A percentile compares a stretch with the other conserved stretches of the same genome.
These are phyloP conservation scores for Copidosoma aretas DNA, from an alignment of 2,888 invertebrate genomes.

Conservation along the genomic window DNA sequence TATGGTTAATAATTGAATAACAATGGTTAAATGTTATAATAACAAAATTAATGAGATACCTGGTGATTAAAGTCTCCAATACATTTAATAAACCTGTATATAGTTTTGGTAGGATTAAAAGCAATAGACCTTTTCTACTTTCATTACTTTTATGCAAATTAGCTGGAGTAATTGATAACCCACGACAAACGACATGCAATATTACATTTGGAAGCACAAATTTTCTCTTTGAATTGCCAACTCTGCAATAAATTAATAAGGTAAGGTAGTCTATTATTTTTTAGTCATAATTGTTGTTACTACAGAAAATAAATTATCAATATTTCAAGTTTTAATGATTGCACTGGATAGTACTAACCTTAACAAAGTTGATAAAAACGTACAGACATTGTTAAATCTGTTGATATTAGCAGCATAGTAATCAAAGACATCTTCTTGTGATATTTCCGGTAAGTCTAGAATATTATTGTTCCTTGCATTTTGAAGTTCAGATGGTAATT, in stretches of 20 bases:
- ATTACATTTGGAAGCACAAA: constrained; percentile 52
- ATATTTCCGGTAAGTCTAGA: constrained; percentile 50
- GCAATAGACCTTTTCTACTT: constrained; percentile 48
- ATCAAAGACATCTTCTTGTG: constrained; percentile 49
- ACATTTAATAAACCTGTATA: constrained; percentile 42
- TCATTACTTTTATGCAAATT: constrained; percentile 47
- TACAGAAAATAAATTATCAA: neutral
- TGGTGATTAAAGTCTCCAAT: constrained; percentile 29
- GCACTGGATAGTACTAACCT: constrained; percentile 35
- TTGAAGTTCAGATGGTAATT: constrained; percentile 16
- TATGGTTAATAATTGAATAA: neutral
- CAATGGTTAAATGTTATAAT: constrained; percentile 24
- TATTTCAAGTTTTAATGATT: constrained; percentile 5
- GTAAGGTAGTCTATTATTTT: too few species aligned
- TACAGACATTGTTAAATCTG: constrained; percentile 55
- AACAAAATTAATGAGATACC: constrained; percentile 50
- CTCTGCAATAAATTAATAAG: constrained; percentile 27
- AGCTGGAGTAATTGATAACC: constrained; percentile 52
- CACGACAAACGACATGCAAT: constrained; percentile 52
- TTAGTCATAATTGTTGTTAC: neutral
- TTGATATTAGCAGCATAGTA: constrained; percentile 50
- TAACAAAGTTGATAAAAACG: constrained; percentile 50
- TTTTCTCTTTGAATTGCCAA: constrained; percentile 51
- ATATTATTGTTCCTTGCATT: constrained; percentile 30
- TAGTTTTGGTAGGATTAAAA: constrained; percentile 52